phyloP scores from a whole-genome alignment of 1,140 invertebrate species.

The Atopsyche davidsoni region DNA sequence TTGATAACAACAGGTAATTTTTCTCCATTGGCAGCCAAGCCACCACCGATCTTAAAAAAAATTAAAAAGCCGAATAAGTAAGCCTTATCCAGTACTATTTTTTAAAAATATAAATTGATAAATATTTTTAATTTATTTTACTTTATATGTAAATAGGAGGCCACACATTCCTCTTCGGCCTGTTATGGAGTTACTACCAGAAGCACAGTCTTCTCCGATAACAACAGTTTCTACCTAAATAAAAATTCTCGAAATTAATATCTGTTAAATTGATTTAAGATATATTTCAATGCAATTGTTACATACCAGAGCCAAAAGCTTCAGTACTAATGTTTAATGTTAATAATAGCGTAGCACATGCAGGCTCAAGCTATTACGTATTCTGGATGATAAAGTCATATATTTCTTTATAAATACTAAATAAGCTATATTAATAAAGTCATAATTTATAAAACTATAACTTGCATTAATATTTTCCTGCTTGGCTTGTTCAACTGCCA shows the following conservation, averaged over 20 bases:
- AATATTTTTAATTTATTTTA: constrained; percentile 33
- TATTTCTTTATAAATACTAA: not conserved
- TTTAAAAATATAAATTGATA: constrained; percentile 11
- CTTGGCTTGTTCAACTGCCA: constrained; percentile 68
- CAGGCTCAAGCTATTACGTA: no score
- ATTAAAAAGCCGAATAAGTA: no score
- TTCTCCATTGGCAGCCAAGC: constrained; percentile 58
- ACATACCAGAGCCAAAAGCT: no score
- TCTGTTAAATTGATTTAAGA: not conserved
- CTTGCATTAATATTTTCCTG: constrained; percentile 56
- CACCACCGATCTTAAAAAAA: constrained; percentile 61
- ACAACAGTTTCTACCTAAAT: constrained; percentile 59
- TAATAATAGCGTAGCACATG: no score
- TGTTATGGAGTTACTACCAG: constrained; percentile 50
- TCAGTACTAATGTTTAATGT: no score
- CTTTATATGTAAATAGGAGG: constrained; percentile 65
- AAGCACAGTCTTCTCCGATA: constrained; percentile 69
- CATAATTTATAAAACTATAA: not conserved
- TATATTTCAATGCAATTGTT: not conserved
- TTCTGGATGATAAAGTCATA: not conserved
- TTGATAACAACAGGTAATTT: constrained; percentile 50
- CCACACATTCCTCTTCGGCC: constrained; percentile 74
- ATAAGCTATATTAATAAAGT: not conserved
- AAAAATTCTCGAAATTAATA: not conserved
- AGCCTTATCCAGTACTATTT: constrained; percentile 1